Percentiles rank a stretch among this genome's conserved stretches.
Conservation (phyloP, 2,888 invertebrate species). For the Tipula vernalis region DNA sequence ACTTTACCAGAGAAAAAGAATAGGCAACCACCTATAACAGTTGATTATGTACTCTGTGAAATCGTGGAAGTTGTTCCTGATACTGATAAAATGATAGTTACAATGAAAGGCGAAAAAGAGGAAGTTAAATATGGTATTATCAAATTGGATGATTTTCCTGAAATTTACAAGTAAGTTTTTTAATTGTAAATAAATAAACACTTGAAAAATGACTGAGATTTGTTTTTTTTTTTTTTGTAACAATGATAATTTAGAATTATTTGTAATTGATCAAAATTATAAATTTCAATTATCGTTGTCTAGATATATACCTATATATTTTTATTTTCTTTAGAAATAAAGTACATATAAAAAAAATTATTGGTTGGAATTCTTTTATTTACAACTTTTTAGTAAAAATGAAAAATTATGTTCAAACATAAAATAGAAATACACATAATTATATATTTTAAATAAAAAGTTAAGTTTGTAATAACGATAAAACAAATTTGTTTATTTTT, state of each 20-base stretch:
- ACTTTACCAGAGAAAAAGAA: conserved; percentile 63
- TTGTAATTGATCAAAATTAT: neutral
- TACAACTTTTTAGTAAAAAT: neutral
- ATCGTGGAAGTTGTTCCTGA: conserved; percentile 76
- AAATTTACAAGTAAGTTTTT: conserved; percentile 66
- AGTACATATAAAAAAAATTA: neutral
- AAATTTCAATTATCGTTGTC: neutral
- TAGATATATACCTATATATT: neutral
- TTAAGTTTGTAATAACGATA: neutral
- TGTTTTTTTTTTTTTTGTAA: conserved; percentile 8
- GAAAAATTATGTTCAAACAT: neutral
- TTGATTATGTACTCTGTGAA: conserved; percentile 77
- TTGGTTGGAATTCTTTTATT: neutral
- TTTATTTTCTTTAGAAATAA: neutral
- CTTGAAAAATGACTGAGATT: neutral
- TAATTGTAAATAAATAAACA: conserved; percentile 15
- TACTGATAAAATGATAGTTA: conserved; percentile 75
- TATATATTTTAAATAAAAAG: neutral
- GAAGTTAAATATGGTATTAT: conserved; percentile 65
- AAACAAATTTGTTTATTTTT: conserved; percentile 4
- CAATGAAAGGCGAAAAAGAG: conserved; percentile 59
- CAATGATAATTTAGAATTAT: neutral
- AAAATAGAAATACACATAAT: too few relatives aligned
- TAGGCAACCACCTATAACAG: conserved; percentile 43
- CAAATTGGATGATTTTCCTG: conserved; percentile 67